Evolutionary conservation across 2,888 invertebrate species (phyloP).

Genomic region (Xestoiulus laeticollis): DNA sequence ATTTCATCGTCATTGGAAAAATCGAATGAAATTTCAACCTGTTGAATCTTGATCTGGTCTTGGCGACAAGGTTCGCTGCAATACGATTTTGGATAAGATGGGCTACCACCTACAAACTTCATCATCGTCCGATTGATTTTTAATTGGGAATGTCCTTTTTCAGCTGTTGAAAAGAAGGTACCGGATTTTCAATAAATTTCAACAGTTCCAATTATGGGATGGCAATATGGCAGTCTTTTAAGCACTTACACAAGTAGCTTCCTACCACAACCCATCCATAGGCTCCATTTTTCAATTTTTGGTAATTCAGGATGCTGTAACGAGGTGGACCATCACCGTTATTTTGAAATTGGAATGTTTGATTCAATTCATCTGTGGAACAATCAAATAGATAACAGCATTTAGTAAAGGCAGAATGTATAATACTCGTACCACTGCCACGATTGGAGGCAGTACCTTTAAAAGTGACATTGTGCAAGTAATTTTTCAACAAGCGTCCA

Average conservation of each 20-base stretch:
- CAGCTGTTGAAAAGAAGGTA: slow-evolving; percentile 59
- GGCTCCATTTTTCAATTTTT: slow-evolving; percentile 60
- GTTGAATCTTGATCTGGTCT: slow-evolving; percentile 57
- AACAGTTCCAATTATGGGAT: background rate
- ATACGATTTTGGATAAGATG: slow-evolving; percentile 64
- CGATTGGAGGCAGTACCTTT: slow-evolving; percentile 63
- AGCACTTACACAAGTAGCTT: slow-evolving; percentile 63
- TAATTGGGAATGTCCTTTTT: slow-evolving; percentile 62
- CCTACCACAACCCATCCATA: slow-evolving; percentile 67
- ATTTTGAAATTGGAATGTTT: slow-evolving; percentile 66
- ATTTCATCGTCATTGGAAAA: background rate
- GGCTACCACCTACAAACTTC: slow-evolving; percentile 55
- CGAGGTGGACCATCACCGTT: slow-evolving; percentile 68
- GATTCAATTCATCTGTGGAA: slow-evolving; percentile 66
- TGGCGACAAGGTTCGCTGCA: slow-evolving; percentile 66
- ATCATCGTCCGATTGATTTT: slow-evolving; percentile 62
- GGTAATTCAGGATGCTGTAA: slow-evolving; percentile 69
- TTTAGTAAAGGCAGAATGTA: background rate
- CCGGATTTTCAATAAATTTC: background rate
- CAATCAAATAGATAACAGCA: slow-evolving; percentile 10
- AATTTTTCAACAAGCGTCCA: slow-evolving; percentile 64
- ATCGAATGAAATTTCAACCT: background rate
- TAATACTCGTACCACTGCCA: background rate
- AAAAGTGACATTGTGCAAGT: slow-evolving; percentile 67
- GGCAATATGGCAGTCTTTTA: background rate